Base-by-base conservation (phyloP, 2,888 invertebrate genomes). In the Drosophila vallismaia region DNA sequence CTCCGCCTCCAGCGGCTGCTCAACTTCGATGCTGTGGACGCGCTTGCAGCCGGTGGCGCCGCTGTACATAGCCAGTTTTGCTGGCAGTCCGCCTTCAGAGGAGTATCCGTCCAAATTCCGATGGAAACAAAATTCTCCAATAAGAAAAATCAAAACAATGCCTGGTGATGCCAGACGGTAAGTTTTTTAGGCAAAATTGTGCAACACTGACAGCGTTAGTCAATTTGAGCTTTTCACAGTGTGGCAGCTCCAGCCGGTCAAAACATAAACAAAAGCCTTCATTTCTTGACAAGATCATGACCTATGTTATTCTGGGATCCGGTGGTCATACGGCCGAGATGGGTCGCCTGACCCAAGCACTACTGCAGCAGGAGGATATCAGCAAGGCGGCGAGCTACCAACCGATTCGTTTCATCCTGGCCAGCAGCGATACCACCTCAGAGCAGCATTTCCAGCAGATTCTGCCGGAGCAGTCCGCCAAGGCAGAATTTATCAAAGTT, bases 321-420 rank as follows among this genome's bases (percentile, higher is more conserved):
- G 92, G 92, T 5, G 92, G 92, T 0, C 99, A 99, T 90, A 99
- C 99, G 0, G 95, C 96, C n/a, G 99, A 99, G 93, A 95, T 99
- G 93, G 90, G 98, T 52, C 93, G 94, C 71, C 92, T 99, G 44
- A 90, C 96, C 5, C 92, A 93, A 75, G 92, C 93, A 29, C 89
- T 98, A 46, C 19, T 86, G 4, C 56, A 66, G 7, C 73, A 50
- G 7, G 36, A 62, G 26, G 55, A 67, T 6, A n/a, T 6, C 3
- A 40, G 50, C 3, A 28, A 31, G 3, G 58, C 66, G 4, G 10
- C 36, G 0, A 40, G 49, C 1, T 97, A 96, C 89, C 91, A 92
- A 0, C 97, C 97, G 0, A 92, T 97, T 56, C 92, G 94, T 60
- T 98, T 97, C 88, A 92, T 98, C 48, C 91, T 96, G 72, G 97